Conservation (phyloP, 2,797 vertebrate genomes). For the Prionace glauca region DNA sequence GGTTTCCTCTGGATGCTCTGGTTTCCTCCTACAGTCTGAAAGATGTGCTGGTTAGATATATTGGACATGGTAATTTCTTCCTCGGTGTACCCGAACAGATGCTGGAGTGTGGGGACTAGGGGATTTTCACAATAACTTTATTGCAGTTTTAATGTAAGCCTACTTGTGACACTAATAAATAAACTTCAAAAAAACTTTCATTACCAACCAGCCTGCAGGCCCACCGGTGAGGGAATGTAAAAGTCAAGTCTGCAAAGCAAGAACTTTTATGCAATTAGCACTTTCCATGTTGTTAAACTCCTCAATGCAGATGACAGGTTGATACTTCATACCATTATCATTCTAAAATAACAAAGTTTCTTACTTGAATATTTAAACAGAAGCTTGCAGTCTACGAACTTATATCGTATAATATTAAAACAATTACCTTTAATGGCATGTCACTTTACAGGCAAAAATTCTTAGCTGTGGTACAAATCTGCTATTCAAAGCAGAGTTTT, state of each 20-base stretch:
- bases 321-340: neutral
- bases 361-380: slow-evolving; percentile 2
- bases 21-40: too few relatives aligned
- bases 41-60: too few relatives aligned
- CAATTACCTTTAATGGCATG: neutral
- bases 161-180: too few relatives aligned
- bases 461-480: neutral
- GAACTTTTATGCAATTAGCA: neutral
- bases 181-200: too few relatives aligned
- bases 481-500: neutral
- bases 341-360: neutral
- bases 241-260: neutral
- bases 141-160: too few relatives aligned
- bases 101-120: too few relatives aligned
- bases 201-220: too few relatives aligned
- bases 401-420: neutral
- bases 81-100: too few relatives aligned
- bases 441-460: neutral
- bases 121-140: too few relatives aligned
- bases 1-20: too few relatives aligned
- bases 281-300: neutral
- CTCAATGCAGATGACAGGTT: neutral
- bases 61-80: too few relatives aligned
- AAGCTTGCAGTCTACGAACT: neutral
- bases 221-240: too few relatives aligned